Evolutionary conservation across 2,888 invertebrate species (phyloP).

Genomic region (Magallana nippona): DNA sequence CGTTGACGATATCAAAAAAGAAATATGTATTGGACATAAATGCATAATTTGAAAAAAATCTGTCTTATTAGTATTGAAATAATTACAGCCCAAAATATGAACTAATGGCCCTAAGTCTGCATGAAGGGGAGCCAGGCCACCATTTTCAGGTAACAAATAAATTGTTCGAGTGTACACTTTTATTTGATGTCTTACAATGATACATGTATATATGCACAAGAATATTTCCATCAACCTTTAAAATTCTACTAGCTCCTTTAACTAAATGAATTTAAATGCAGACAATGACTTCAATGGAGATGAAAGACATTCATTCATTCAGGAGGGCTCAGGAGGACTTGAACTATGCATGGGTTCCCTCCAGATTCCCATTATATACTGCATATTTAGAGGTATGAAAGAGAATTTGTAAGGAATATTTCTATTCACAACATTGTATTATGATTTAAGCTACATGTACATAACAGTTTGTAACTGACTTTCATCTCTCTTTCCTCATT

Average conservation of each 20-base stretch:
- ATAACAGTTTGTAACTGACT: too few relatives aligned
- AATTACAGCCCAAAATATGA: conserved; percentile 77
- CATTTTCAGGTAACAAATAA: conserved; percentile 74
- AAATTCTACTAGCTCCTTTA: neutral
- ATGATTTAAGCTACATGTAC: too few relatives aligned
- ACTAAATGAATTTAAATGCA: conserved; percentile 44
- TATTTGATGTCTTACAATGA: too few relatives aligned
- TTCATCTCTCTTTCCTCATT: too few relatives aligned
- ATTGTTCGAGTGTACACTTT: too few relatives aligned
- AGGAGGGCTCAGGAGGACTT: conserved; percentile 71
- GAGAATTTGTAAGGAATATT: neutral
- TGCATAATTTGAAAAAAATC: too few relatives aligned
- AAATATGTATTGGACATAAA: too few relatives aligned
- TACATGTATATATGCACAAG: too few relatives aligned
- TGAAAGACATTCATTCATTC: conserved; percentile 66
- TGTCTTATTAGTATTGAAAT: neutral
- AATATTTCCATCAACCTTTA: too few relatives aligned
- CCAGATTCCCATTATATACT: conserved; percentile 70
- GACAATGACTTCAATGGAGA: conserved; percentile 65
- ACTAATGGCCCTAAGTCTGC: conserved; percentile 77
- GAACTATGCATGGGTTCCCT: conserved; percentile 71
- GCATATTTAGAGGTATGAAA: conserved; percentile 71
- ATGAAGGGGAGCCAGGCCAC: conserved; percentile 80
- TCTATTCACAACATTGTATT: too few relatives aligned
- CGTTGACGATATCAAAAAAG: too few relatives aligned